A percentile compares a stretch with the other conserved stretches of the same genome.
Evolutionary conservation across 1,140 invertebrate genomes (phyloP).

Genomic region (Leptopilina clavipes): DNA sequence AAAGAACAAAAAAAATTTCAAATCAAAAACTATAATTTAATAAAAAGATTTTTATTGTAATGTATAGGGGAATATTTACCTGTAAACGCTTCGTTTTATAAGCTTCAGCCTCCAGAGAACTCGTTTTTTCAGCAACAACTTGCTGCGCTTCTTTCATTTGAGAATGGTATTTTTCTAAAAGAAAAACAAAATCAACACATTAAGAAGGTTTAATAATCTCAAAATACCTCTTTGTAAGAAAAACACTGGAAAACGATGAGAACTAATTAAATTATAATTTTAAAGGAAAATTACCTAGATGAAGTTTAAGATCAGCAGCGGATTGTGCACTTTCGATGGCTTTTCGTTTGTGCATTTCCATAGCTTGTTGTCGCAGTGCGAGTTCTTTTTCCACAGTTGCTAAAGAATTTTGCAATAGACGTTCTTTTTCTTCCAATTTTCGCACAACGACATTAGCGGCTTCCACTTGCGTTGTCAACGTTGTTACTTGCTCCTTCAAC

Average conservation of each 20-base stretch:
- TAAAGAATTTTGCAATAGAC: constrained; percentile 93
- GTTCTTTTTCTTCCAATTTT: constrained; percentile 97
- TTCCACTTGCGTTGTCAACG: constrained; percentile 93
- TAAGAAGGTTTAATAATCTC: constrained; percentile 21
- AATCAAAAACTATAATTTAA: not conserved
- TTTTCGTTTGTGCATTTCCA: constrained; percentile 98
- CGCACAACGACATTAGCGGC: constrained; percentile 96
- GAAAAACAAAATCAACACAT: constrained; percentile 40
- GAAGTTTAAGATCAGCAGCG: constrained; percentile 96
- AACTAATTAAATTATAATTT: constrained; percentile 49
- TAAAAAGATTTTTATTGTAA: constrained; percentile 1
- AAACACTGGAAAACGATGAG: constrained; percentile 34
- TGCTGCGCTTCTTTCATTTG: constrained; percentile 98
- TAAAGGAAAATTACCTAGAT: constrained; percentile 90
- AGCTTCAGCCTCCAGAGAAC: constrained; percentile 94
- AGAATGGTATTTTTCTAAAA: constrained; percentile 92
- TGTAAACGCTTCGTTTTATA: constrained; percentile 97
- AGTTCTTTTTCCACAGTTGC: constrained; percentile 96
- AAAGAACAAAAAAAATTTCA: not conserved
- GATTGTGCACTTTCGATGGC: constrained; percentile 96
- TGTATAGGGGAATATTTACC: constrained; percentile 72
- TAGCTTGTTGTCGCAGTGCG: constrained; percentile 90
- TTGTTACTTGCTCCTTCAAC: constrained; percentile 91
- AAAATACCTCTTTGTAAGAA: not conserved
- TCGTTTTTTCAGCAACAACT: constrained; percentile 96